Conservation (phyloP, 2,113 vertebrate genomes). For the Pogonocichla stellata region DNA sequence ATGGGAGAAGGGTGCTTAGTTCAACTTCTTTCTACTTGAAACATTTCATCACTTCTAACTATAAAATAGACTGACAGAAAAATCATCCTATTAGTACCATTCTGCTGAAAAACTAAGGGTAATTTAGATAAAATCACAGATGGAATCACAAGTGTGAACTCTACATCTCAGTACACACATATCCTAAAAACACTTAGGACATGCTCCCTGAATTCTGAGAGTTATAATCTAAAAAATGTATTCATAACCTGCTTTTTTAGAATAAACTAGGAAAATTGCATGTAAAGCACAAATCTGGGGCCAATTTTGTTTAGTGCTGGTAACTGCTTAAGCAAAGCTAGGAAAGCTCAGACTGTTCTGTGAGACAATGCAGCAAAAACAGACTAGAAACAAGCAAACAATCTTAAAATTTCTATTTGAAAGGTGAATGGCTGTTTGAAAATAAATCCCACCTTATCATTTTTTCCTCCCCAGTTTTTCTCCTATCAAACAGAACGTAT, state of each 20-base stretch:
- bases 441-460: background rate
- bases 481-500: background rate
- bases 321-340: background rate
- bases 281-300: background rate
- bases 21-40: background rate
- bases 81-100: background rate
- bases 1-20: background rate
- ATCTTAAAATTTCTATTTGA: background rate
- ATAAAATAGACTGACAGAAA: background rate
- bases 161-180: fast-evolving
- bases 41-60: background rate
- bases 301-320: background rate
- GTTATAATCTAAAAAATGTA: background rate
- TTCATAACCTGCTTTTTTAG: background rate
- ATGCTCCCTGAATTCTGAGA: background rate
- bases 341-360: background rate
- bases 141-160: background rate
- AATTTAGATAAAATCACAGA: background rate
- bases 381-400: background rate
- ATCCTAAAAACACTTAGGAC: background rate
- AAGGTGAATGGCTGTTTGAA: background rate
- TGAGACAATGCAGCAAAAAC: background rate
- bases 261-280: background rate
- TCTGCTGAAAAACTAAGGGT: background rate
- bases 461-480: background rate